phyloP scores from a whole-genome alignment of 2,797 vertebrate species.

The Takifugu rubripes region DNA sequence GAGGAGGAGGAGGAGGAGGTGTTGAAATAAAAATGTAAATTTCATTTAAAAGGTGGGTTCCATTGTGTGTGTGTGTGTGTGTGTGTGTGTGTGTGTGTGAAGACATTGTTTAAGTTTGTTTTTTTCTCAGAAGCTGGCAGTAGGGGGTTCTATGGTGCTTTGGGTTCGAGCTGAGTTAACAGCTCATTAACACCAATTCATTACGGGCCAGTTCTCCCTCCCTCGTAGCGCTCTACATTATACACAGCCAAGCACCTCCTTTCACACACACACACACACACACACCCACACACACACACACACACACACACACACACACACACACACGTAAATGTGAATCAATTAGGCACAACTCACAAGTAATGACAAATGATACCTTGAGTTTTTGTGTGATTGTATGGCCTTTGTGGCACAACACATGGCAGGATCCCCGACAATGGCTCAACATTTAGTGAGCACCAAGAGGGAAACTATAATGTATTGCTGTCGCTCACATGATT shows the following conservation, averaged over 20 bases:
- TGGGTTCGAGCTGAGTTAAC: conserved; percentile 64
- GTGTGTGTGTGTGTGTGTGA: background rate
- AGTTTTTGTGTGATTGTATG: conserved; percentile 29
- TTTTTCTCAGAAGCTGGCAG: conserved; percentile 44
- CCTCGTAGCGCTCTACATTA: conserved; percentile 36
- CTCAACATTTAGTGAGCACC: too few species aligned
- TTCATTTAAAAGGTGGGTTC: too few species aligned
- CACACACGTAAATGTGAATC: conserved; percentile 38
- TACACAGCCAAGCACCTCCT: conserved; percentile 41
- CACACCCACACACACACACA: background rate
- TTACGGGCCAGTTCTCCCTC: conserved; percentile 60
- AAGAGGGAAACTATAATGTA: too few species aligned
- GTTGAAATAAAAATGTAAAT: too few species aligned
- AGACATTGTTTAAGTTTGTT: conserved; percentile 29
- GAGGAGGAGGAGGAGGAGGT: conserved; percentile 1
- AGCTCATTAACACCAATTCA: conserved; percentile 76
- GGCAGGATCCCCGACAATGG: too few species aligned
- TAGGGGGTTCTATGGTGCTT: conserved; percentile 39
- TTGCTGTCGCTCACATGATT: too few species aligned
- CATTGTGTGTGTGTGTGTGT: background rate
- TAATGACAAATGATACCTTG: conserved; percentile 43
- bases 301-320: too few species aligned
- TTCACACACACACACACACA: conserved; percentile 42
- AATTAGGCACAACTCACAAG: conserved; percentile 40
- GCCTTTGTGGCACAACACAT: background rate